Evolutionary conservation across 1,140 invertebrate genomes (phyloP), one percentile per base, ranked within the genome.

Genomic region (Papilio helenus): DNA sequence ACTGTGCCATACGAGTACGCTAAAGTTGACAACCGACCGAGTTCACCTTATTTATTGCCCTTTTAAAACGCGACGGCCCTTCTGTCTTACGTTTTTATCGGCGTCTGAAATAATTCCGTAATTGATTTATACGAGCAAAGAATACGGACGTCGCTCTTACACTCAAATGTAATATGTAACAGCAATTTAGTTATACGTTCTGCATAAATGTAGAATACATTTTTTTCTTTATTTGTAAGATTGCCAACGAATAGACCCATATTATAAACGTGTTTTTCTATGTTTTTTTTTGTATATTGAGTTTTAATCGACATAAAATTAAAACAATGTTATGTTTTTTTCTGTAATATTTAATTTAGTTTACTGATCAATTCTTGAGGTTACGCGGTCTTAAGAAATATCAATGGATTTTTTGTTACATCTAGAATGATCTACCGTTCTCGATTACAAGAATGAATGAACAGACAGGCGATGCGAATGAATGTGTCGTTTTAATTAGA

Each of bases 1-100:
- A 90, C 89, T 88, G 88, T 92, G 92, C 90, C 92, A 91, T 89
- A 76, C 87, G 87, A 80, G 84, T 90, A 84, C 89, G 90, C 83
- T 86, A 86, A 85, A 92, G 85, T 85, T 90, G 88, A 90, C 91
- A 90, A 84, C 80, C 87, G 87, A 85, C 88, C 87, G 89, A 87
- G 76, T 89, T 91, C 80, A 26, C 61, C 65, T 86, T 89, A 89
- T 90, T 92, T 90, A 92, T 89, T 88, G 80, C 80, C 81, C 82
- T 89, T 92, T 92, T 87, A 88, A 86, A 88, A 87, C 71, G 81
- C 76, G 61, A 74, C 76, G 79, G 79, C 80, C 77, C 85, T 87
- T 81, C 77, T 79, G 80, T 79, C 82, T 79, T 77, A 77, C 39
- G 26, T 79, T 83, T 80, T 76, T 55, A 77, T 77, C 58, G 34